These are phyloP conservation scores for Coelinius sp. DNA, from an alignment of 2,888 invertebrate genomes.

Conservation along the genomic window DNA sequence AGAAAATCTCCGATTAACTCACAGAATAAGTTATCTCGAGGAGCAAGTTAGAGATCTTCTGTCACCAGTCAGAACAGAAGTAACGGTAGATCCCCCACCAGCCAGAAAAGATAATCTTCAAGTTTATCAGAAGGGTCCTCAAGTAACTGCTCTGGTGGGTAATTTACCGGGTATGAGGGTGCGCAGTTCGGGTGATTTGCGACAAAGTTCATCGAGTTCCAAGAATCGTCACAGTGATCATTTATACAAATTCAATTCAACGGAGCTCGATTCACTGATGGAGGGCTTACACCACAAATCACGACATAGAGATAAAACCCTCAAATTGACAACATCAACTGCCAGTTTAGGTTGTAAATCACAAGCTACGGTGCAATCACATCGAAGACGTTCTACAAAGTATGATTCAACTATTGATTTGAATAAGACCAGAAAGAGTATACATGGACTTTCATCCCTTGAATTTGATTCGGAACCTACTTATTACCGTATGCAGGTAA, in stretches of 20 bases:
- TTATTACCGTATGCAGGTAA: conserved; percentile 72
- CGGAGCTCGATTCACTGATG: conserved; percentile 72
- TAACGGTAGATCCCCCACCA: conserved; percentile 52
- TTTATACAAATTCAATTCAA: conserved; percentile 53
- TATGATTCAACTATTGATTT: conserved; percentile 60
- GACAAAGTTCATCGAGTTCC: conserved; percentile 60
- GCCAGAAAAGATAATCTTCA: conserved; percentile 61
- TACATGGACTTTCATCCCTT: conserved; percentile 73
- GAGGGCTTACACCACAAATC: conserved; percentile 74
- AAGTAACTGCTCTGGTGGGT: conserved; percentile 82
- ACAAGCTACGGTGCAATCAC: conserved; percentile 51
- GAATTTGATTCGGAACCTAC: conserved; percentile 85
- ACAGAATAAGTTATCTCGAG: conserved; percentile 90
- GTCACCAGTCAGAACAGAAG: conserved; percentile 57
- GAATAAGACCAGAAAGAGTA: conserved; percentile 55
- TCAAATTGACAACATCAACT: conserved; percentile 62
- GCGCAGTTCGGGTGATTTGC: conserved; percentile 57
- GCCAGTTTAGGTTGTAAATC: conserved; percentile 61
- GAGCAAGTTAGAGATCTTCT: conserved; percentile 79
- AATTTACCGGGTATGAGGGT: conserved; percentile 75
- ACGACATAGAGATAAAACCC: conserved; percentile 59
- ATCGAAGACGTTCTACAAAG: conserved; percentile 56
- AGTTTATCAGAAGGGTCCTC: conserved; percentile 86
- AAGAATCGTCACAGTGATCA: conserved; percentile 55
- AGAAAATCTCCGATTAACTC: conserved; percentile 88